Percentiles rank a stretch among this genome's conserved stretches.
Conservation (phyloP, 1,140 invertebrate species). For the Cherax destructor region DNA sequence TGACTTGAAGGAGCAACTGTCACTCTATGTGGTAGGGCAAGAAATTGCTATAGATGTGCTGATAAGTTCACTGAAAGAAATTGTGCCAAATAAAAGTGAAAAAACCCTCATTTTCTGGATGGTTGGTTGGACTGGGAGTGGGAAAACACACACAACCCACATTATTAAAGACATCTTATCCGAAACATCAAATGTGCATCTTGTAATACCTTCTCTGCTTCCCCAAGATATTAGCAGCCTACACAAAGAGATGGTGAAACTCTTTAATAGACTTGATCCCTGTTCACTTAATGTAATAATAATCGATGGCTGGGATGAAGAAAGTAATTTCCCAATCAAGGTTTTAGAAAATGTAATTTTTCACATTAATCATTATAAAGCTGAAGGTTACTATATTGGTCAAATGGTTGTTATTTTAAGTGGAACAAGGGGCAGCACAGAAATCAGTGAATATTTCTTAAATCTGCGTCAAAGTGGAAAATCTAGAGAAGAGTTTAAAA, state of each 20-base stretch:
- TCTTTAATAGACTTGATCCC: constrained; percentile 8
- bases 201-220: background rate
- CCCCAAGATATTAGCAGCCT: background rate
- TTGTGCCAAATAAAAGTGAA: background rate
- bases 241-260: background rate
- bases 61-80: background rate
- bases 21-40: background rate
- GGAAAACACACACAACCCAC: constrained; percentile 8
- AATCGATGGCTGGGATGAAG: constrained; percentile 23
- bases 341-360: background rate
- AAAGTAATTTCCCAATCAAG: background rate
- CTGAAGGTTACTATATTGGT: background rate
- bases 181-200: background rate
- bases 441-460: background rate
- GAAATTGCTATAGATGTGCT: constrained; percentile 14
- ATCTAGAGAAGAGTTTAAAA: background rate
- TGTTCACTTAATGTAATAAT: constrained; percentile 16
- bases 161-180: constrained; percentile 6
- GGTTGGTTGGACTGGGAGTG: constrained; percentile 25
- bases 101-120: background rate
- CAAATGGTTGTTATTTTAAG: background rate
- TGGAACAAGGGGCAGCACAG: background rate
- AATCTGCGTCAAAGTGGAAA: background rate
- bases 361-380: background rate
- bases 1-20: background rate